These are phyloP conservation scores for Stegophylla sp. DNA, from an alignment of 2,888 invertebrate species.

Conservation along the genomic window DNA sequence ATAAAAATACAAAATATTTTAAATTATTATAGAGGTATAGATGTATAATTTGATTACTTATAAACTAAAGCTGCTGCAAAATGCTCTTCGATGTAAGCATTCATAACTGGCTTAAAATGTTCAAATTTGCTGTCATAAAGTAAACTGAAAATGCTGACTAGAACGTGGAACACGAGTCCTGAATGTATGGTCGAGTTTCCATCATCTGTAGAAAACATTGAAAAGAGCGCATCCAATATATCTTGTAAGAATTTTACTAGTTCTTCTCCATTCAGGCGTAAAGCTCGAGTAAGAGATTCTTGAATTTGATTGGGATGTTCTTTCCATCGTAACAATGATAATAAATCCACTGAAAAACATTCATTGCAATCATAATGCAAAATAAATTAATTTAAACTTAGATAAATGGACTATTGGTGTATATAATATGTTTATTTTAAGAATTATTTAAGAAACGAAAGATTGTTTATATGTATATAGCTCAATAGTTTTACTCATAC, in stretches of 20 bases:
- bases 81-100: constrained; percentile 91
- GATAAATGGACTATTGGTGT: too few species aligned
- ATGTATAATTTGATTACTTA: constrained; percentile 71
- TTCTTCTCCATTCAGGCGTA: constrained; percentile 85
- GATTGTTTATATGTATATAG: too few species aligned
- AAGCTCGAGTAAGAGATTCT: constrained; percentile 81
- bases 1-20: not conserved
- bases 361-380: not conserved
- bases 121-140: constrained; percentile 90
- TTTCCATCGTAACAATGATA: constrained; percentile 90
- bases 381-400: not conserved
- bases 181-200: constrained; percentile 88
- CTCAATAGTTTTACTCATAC: constrained; percentile 65
- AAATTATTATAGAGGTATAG: not conserved
- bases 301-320: constrained; percentile 85
- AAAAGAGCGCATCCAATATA: constrained; percentile 89
- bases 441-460: too few species aligned
- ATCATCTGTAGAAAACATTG: constrained; percentile 91
- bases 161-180: constrained; percentile 87
- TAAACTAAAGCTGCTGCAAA: constrained; percentile 94
- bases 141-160: constrained; percentile 85
- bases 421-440: too few species aligned
- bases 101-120: constrained; percentile 91
- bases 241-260: constrained; percentile 94
- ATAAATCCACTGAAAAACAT: constrained; percentile 75